Conservation (phyloP, 23 tunicate genomes). For the Ciona savignyi region DNA sequence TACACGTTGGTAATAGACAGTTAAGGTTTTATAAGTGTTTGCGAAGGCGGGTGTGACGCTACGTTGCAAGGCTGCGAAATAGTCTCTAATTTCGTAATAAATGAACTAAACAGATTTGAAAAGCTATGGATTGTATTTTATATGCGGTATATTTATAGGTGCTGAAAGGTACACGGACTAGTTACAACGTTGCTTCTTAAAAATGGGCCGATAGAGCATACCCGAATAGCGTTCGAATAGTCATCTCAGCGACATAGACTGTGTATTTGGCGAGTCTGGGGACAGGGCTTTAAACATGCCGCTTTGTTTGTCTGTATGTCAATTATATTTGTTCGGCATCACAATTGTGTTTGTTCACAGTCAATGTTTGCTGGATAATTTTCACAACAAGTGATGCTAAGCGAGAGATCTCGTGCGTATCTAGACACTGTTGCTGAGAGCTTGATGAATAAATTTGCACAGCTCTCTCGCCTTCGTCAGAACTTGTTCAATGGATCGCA, state of each 20-base stretch:
- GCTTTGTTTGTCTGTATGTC: neutral
- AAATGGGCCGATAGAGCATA: too few relatives aligned
- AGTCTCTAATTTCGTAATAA: too few relatives aligned
- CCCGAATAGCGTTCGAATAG: too few relatives aligned
- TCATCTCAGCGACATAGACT: too few relatives aligned
- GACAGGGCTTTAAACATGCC: neutral
- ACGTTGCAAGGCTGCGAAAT: too few relatives aligned
- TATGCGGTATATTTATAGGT: too few relatives aligned
- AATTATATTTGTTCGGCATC: neutral
- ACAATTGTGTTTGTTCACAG: neutral
- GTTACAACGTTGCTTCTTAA: too few relatives aligned
- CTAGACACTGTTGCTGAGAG: neutral
- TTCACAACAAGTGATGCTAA: neutral
- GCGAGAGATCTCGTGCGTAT: neutral
- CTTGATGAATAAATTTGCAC: neutral
- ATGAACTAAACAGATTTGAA: too few relatives aligned
- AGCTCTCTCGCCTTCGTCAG: neutral
- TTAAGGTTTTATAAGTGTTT: neutral
- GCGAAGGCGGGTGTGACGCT: neutral
- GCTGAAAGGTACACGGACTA: too few relatives aligned
- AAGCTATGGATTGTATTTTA: too few relatives aligned
- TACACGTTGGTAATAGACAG: neutral
- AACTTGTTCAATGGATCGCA: too few relatives aligned
- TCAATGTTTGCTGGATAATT: neutral
- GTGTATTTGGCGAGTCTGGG: too few relatives aligned